Evolutionary conservation across 2,888 invertebrate species (phyloP), one percentile per base, ranked within the genome.

Genomic region (Agrotis clavis): DNA sequence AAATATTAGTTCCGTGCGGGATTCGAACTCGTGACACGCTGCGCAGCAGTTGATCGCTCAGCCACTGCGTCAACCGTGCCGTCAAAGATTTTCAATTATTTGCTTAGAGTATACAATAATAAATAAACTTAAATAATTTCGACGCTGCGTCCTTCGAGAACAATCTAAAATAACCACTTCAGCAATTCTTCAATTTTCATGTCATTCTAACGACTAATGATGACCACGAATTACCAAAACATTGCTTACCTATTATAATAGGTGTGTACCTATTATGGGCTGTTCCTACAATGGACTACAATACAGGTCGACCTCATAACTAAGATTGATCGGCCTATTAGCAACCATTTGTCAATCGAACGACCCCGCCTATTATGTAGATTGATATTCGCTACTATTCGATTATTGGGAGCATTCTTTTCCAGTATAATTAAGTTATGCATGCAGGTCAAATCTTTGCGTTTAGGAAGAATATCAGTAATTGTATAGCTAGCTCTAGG

Each of bases 241-340:
- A 63, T 57, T 71, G 56, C 71, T n/a, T n/a, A n/a, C n/a, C n/a
- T n/a, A n/a, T n/a, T n/a, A 60, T 70, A 74, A 72, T 54, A 69
- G 50, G 54, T 62, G n/a, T 16, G n/a, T 57, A 71, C 41, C 41
- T 41, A 41, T 41, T 41, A 41, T 41, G 41, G 41, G 41, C 41
- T 41, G 41, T 41, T 11, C 41, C 9, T 41, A 41, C 69, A 59
- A 74, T 72, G 76, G 50, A n/a, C n/a, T n/a, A n/a, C n/a, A n/a
- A n/a, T n/a, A n/a, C 74, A 81, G 79, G 84, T 57, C 86, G 86
- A 86, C 85, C 88, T 77, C 81, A 84, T 89, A 86, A 88, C 85
- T 85, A 86, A 81, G 76, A 84, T 83, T 82, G 86, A 87, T 87
- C 76, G 76, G 53, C 50, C 80, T 77, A 86, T 87, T 88, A 86